Evolutionary conservation across 2,113 vertebrate species (phyloP), one percentile per base, ranked within the genome.

Genomic region (Gymnogyps californianus): DNA sequence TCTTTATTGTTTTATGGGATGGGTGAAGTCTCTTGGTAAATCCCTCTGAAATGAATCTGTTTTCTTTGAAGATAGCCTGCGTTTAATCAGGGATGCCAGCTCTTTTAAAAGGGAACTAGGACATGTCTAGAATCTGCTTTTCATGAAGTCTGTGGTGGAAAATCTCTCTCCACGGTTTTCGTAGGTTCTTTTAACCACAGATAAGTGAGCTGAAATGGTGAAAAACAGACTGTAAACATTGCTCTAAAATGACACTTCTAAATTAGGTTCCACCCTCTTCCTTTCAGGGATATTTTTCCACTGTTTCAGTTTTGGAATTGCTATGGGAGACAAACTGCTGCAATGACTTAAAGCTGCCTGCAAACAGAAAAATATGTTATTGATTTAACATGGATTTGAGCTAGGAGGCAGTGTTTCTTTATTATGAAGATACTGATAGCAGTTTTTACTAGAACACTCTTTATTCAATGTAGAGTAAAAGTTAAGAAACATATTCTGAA

Each of bases 351-450:
- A 44, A 76, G 46, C 44, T 34, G 18, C 84, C 46, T 80, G 64
- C 67, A 74, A 10, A 19, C 3, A 8, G n/a, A 64, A 57, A 57
- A n/a, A 34, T 58, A 6, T 5, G 15, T 51, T 44, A 7, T 57
- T 51, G 58, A 18, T 91, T 58, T 72, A 82, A 47, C 38, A 19
- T 57, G 49, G 29, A 6, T 40, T 70, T 90, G 84, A 91, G 81
- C 84, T 94, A 96, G 96, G 95, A 96, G 93, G 93, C 96, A 96
- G 71, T 96, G 85, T 96, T 95, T 95, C 84, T 90, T 94, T 69
- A 61, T 29, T 83, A 44, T 88, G 75, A 70, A 64, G 40, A 25
- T 57, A 13, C 34, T 69, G 47, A 31, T n/a, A 61, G 31, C 29
- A n/a, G 15, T 69, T 93, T 86, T 88, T n/a, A 61, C 9, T 69